Percentiles rank a stretch among this genome's conserved stretches.
These are phyloP conservation scores for Steinernema scapterisci DNA, from an alignment of 2,888 invertebrate species.

Conservation along the genomic window DNA sequence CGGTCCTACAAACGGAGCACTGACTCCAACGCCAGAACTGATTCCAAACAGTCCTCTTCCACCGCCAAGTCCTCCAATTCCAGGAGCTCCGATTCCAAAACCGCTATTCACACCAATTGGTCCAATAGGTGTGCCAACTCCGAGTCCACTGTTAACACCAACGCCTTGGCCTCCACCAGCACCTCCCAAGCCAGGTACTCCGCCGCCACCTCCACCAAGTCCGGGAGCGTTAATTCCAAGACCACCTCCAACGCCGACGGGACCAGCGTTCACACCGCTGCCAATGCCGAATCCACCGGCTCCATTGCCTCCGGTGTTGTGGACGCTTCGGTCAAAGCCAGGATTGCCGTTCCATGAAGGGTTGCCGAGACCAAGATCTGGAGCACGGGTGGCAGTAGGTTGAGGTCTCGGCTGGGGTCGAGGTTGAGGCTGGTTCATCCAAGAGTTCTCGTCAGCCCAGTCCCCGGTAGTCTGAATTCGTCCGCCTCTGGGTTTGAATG, in stretches of 20 bases:
- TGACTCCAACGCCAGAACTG: conserved; percentile 7
- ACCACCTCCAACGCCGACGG: conserved; percentile 7
- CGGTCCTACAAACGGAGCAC: conserved; percentile 4
- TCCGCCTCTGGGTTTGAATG: conserved; percentile 14
- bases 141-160: background rate
- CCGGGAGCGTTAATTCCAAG: background rate
- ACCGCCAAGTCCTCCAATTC: background rate
- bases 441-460: conserved; percentile 26
- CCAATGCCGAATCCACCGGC: background rate
- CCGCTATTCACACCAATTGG: conserved; percentile 16
- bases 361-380: background rate
- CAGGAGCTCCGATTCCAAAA: background rate
- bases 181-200: background rate
- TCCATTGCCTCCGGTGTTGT: background rate
- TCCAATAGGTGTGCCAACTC: background rate
- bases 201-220: background rate
- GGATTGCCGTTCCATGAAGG: conserved; percentile 15
- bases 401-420: background rate
- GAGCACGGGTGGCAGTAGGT: background rate
- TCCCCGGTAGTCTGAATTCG: conserved; percentile 6
- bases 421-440: conserved; percentile 7
- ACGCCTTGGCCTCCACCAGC: background rate
- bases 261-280: conserved; percentile 15
- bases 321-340: background rate
- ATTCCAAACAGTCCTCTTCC: conserved; percentile 8